Evolutionary conservation across 2,888 invertebrate genomes (phyloP).

Genomic region (Drosophila borealis): DNA sequence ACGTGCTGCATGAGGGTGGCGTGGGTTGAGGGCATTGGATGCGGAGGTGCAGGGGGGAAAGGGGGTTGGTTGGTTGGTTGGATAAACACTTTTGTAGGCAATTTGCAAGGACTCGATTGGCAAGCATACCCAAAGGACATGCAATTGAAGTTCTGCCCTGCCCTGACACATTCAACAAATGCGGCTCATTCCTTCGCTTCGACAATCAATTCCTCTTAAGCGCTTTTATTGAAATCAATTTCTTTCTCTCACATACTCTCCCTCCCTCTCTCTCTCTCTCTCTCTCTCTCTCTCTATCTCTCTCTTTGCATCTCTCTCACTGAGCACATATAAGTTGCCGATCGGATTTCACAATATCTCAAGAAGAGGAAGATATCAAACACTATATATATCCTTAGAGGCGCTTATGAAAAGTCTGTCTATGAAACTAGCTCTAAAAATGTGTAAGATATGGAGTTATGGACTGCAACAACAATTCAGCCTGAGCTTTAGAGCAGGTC

Average conservation of each 20-base stretch:
- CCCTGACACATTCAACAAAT: slow-evolving; percentile 27
- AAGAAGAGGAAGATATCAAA: too few species aligned
- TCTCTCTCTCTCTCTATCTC: background rate
- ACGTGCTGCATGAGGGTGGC: background rate
- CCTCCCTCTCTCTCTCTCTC: background rate
- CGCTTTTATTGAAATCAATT: slow-evolving; percentile 54
- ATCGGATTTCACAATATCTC: too few species aligned
- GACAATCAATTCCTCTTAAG: slow-evolving; percentile 45
- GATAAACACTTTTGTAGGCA: slow-evolving; percentile 52
- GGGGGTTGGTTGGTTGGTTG: slow-evolving; percentile 1
- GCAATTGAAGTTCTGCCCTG: slow-evolving; percentile 47
- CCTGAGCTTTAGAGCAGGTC: too few species aligned
- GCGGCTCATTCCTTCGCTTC: slow-evolving; percentile 41
- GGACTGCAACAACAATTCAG: too few species aligned
- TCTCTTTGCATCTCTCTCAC: too few species aligned
- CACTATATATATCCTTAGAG: too few species aligned
- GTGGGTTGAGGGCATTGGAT: background rate
- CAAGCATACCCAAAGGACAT: slow-evolving; percentile 39
- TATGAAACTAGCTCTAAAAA: too few species aligned
- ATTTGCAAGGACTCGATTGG: slow-evolving; percentile 42
- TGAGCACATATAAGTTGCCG: too few species aligned
- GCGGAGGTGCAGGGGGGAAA: background rate
- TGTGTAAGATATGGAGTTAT: too few species aligned
- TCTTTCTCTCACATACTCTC: slow-evolving; percentile 10
- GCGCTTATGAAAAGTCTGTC: too few species aligned